Percentiles rank a stretch among this genome's conserved stretches.
These are phyloP conservation scores for Micromesistius poutassou DNA, from an alignment of 2,797 vertebrate genomes.

Conservation along the genomic window DNA sequence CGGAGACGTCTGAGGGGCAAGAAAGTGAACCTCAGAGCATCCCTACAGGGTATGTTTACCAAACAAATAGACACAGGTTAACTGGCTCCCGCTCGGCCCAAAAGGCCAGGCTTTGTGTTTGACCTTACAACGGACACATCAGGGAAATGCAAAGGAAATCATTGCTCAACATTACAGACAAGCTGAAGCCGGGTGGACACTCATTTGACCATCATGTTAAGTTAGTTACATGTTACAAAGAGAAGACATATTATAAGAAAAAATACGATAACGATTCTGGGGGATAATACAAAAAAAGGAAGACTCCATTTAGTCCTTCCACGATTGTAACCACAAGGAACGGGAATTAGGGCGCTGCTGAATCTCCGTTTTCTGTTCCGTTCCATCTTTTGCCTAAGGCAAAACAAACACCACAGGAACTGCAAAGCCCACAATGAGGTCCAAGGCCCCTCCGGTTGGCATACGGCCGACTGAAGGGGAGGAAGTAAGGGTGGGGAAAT, in stretches of 20 bases:
- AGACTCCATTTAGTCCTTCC: not conserved
- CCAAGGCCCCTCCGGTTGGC: slow-evolving; percentile 1
- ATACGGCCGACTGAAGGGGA: not conserved
- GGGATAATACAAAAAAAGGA: not conserved
- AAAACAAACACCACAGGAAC: not conserved
- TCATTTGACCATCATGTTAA: not conserved
- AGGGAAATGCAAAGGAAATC: not conserved
- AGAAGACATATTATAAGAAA: not conserved
- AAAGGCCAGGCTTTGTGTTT: slow-evolving; percentile 37
- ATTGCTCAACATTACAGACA: not conserved
- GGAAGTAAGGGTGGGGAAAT: not conserved
- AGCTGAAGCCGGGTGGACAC: too few species aligned
- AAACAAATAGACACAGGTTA: slow-evolving; percentile 31
- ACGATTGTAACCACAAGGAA: not conserved
- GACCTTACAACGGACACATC: not conserved
- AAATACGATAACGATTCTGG: not conserved
- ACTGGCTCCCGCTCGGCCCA: slow-evolving; percentile 19
- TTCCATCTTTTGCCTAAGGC: not conserved
- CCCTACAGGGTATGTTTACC: slow-evolving; percentile 12
- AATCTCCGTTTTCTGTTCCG: slow-evolving; percentile 1
- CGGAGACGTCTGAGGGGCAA: slow-evolving; percentile 16
- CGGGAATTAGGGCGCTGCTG: not conserved
- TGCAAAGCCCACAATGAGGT: not conserved
- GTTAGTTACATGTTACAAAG: not conserved
- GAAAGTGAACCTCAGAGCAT: slow-evolving; percentile 30